Conservation (phyloP, 2,113 vertebrate genomes). For the Bagarius yarrelli region DNA sequence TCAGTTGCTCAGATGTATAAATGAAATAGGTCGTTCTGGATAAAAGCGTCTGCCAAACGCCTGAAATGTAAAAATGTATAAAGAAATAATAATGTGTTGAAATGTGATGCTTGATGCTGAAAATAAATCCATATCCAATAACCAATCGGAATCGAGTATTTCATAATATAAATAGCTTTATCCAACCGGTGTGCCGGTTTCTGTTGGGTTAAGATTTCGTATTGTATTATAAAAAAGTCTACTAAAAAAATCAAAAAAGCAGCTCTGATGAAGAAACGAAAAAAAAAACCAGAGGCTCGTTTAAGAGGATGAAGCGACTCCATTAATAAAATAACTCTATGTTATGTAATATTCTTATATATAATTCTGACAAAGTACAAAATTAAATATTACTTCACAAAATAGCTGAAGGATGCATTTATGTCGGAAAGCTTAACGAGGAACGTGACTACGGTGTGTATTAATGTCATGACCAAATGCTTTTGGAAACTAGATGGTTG, state of each 20-base stretch:
- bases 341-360: conserved; percentile 51
- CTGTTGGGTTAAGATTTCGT: not conserved
- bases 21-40: too few relatives aligned
- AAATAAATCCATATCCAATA: not conserved
- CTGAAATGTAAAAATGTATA: too few relatives aligned
- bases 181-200: not conserved
- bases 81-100: too few relatives aligned
- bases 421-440: conserved; percentile 66
- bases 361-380: conserved; percentile 56
- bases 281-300: conserved; percentile 45
- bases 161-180: too few relatives aligned
- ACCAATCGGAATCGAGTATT: not conserved
- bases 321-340: conserved; percentile 57
- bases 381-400: conserved; percentile 59
- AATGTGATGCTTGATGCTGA: not conserved
- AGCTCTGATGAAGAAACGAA: not conserved
- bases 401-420: conserved; percentile 52
- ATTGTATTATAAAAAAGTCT: not conserved
- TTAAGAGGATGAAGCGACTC: conserved; percentile 44
- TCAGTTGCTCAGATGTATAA: too few relatives aligned
- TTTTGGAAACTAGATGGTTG: conserved; percentile 67
- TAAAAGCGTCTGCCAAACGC: too few relatives aligned
- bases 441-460: conserved; percentile 47
- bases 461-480: conserved; percentile 50
- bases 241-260: conserved; percentile 1